Base-by-base conservation (phyloP, 2,797 vertebrate species). In the Thaleichthys pacificus region DNA sequence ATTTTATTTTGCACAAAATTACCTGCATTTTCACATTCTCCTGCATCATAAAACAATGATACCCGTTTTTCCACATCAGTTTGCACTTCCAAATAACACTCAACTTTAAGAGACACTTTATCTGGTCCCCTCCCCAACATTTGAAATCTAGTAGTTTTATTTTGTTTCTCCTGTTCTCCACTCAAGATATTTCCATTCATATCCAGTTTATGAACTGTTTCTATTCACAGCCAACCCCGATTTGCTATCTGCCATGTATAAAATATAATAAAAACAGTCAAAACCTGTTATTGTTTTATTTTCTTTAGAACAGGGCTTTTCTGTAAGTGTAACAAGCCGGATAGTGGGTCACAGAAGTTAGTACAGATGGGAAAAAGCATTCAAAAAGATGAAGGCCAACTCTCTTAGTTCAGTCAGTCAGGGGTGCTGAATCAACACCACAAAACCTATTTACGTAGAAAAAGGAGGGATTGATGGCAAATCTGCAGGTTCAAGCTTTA, bases 1-100 rank as follows among this genome's bases (percentile, higher is more conserved):
- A 87, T 86, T 89, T 92, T 86, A 91, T 91, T 92, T 81, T 87
- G 80, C 84, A 87, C 85, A 77, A 86, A 82, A 81, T 80, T 71
- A 77, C 76, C 81, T 84, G 82, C 82, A 87, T 68, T 71, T 87
- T 85, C 80, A 89, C 88, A 89, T 87, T 75, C 74, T 84, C 85
- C 84, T 85, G 83, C 78, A 84, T 82, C 77, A 82, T 61, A 78
- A 89, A 79, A 82, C 79, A 76, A 77, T 57, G 76, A 82, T 72
- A 87, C 80, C 88, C 17, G 69, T 61, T 74, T 24, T 80, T 68
- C 73, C 60, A 83, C 73, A 84, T 74, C 61, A 3, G 30, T 82
- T 85, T 82, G 81, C 73, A 81, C 82, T 77, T 69, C 79, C 65
- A 80, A 78, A 57, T 81, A 84, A 82, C 78, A 84, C 76, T 80